Percentiles rank a stretch among this genome's conserved stretches.
Conservation (phyloP, 2,113 vertebrate species). For the Prochilodus magdalenae region DNA sequence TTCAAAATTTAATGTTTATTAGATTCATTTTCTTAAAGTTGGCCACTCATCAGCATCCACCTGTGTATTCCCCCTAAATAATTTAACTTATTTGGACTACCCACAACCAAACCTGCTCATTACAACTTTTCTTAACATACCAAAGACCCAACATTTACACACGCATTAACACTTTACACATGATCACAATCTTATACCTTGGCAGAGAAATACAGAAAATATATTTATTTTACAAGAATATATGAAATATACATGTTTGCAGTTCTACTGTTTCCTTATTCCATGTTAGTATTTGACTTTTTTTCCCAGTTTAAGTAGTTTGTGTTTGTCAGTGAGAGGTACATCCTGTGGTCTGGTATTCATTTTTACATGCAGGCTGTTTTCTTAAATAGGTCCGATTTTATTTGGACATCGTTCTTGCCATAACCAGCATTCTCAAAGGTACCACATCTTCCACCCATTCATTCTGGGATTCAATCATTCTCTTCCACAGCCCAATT, state of each 20-base stretch:
- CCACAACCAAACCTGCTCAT: too few relatives aligned
- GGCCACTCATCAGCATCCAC: too few relatives aligned
- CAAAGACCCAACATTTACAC: background rate
- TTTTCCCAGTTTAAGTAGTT: background rate
- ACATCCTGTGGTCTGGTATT: background rate
- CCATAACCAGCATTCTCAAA: constrained; percentile 87
- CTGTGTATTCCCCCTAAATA: too few relatives aligned
- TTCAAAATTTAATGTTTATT: too few relatives aligned
- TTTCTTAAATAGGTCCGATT: background rate
- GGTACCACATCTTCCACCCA: constrained; percentile 90
- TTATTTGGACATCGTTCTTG: constrained; percentile 80
- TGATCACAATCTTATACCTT: background rate
- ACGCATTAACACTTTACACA: background rate
- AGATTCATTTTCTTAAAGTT: too few relatives aligned
- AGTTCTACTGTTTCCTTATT: background rate
- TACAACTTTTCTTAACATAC: too few relatives aligned
- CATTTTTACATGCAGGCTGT: background rate
- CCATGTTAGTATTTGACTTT: background rate
- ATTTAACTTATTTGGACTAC: too few relatives aligned
- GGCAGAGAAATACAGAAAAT: background rate
- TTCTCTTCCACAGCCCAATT: constrained; percentile 86
- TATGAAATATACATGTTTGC: constrained; percentile 1
- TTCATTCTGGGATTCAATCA: constrained; percentile 83
- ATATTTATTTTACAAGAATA: constrained; percentile 20
- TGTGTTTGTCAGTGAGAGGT: background rate